Evolutionary conservation across 2,888 invertebrate species (phyloP), one percentile per base, ranked within the genome.

Genomic region (Mesochorus sp.): DNA sequence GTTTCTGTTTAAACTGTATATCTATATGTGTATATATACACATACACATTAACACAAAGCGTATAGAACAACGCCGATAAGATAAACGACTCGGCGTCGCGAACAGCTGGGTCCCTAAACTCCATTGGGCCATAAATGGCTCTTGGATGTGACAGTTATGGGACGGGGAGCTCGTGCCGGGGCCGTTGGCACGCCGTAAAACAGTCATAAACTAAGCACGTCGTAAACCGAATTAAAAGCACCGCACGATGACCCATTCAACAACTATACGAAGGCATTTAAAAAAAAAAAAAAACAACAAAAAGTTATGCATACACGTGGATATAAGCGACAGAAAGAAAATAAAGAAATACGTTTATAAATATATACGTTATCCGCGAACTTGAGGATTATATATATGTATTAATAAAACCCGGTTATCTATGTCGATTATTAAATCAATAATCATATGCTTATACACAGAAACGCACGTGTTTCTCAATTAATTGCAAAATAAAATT

Each of bases 61-160:
- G 49, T 61, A 61, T 71, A 66, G 71, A 75, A 75, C 71, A 75
- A 62, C 64, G n/a, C 59, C 80, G 81, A 84, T 85, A 80, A 83
- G 84, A 82, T 82, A 82, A 86, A 83, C 83, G 80, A 67, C 72
- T 62, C 71, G 80, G 81, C 82, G 81, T 81, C 82, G 83, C 80
- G 81, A 82, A 80, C 84, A 84, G 84, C 83, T 85, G 85, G 80
- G 75, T 82, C 82, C 82, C 81, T 80, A 85, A 87, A 86, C 80
- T 81, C 79, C 80, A 82, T 83, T 79, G 85, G 84, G 82, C 85
- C 86, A 84, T 88, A 87, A 89, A 89, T 84, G 88, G 86, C 85
- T 85, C 87, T 88, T 84, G 85, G 84, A 86, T 87, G 87, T 88
- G 88, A 90, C 88, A 88, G 85, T 90, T 90, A 90, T 88, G 88